Evolutionary conservation across 2,888 invertebrate species (phyloP).

Genomic region (Blera fallax): DNA sequence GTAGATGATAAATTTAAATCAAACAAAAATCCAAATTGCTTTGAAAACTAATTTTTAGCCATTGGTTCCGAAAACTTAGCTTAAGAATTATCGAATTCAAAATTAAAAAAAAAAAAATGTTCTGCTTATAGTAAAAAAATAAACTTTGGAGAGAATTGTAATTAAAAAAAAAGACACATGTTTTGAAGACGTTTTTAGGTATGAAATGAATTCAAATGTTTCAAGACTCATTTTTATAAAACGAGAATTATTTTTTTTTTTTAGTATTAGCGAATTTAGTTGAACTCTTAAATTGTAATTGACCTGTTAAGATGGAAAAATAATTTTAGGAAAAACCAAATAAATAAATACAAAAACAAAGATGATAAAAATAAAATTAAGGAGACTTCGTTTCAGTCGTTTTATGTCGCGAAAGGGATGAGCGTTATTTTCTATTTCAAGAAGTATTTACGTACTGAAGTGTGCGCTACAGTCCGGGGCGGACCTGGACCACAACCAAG

Average conservation of each 20-base stretch:
- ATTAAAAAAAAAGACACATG: not conserved
- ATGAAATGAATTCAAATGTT: slow-evolving; percentile 42
- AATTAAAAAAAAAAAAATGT: not conserved
- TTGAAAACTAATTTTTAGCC: slow-evolving; percentile 46
- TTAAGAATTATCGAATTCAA: slow-evolving; percentile 26
- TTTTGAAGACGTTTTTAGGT: not conserved
- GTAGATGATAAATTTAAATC: slow-evolving; percentile 6
- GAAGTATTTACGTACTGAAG: too few relatives aligned
- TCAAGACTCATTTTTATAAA: slow-evolving; percentile 65
- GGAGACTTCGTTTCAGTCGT: not conserved
- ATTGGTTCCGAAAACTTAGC: slow-evolving; percentile 52
- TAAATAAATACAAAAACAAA: slow-evolving; percentile 37
- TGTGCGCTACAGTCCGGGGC: too few relatives aligned
- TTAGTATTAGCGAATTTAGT: slow-evolving; percentile 34
- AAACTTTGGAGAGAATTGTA: not conserved
- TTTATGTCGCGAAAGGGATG: not conserved
- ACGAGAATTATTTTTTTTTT: slow-evolving; percentile 31
- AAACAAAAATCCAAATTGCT: slow-evolving; percentile 26
- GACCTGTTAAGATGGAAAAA: slow-evolving; percentile 49
- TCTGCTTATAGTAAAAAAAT: slow-evolving; percentile 19
- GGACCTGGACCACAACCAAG: too few relatives aligned
- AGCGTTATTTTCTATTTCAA: not conserved
- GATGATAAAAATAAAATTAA: not conserved
- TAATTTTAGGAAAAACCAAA: slow-evolving; percentile 45
- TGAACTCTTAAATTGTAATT: slow-evolving; percentile 49